Evolutionary conservation across 2,113 vertebrate genomes (phyloP).

Genomic region (Talpa occidentalis): DNA sequence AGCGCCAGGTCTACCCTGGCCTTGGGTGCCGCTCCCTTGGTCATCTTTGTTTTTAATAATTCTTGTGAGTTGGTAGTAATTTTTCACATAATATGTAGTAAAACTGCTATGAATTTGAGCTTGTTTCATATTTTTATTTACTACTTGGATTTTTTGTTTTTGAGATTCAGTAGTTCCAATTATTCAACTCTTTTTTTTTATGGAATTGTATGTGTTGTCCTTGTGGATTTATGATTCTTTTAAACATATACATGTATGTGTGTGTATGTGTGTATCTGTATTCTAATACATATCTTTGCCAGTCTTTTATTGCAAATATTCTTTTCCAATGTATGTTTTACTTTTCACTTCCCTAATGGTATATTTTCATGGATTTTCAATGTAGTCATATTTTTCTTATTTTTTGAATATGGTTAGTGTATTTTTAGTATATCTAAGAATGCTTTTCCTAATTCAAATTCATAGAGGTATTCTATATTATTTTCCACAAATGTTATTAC

Average conservation of each 20-base stretch:
- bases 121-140: neutral
- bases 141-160: neutral
- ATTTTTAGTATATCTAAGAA: neutral
- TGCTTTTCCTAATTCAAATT: neutral
- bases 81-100: neutral
- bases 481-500: neutral
- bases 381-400: neutral
- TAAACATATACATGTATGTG: neutral
- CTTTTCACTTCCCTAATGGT: neutral
- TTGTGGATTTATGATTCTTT: neutral
- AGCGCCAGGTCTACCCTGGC: too few species aligned
- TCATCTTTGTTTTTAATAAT: neutral
- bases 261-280: neutral
- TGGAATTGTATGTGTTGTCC: neutral
- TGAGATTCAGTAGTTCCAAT: neutral
- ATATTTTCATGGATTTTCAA: neutral
- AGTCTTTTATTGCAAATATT: neutral
- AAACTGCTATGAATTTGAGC: neutral
- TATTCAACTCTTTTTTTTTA: neutral
- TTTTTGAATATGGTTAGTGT: neutral
- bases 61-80: neutral
- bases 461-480: neutral
- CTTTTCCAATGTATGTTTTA: neutral
- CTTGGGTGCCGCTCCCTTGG: too few species aligned
- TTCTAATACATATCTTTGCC: neutral